phyloP scores from a whole-genome alignment of 2,797 vertebrate species.

The Hippopotamyrus pictus region DNA sequence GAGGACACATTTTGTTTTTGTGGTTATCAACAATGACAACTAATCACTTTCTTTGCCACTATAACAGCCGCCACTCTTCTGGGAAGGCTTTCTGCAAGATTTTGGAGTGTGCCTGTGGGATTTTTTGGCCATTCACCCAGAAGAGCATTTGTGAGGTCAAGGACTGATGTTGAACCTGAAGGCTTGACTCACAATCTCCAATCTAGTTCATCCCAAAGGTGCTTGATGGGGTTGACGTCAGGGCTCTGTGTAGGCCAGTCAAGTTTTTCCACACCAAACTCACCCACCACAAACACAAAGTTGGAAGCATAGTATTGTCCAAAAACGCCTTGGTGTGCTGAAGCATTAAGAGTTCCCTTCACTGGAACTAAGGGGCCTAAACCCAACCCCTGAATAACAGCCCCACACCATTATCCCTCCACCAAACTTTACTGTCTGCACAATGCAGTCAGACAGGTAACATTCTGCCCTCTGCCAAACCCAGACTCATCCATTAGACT shows the following conservation, averaged over 20 bases:
- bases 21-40: neutral
- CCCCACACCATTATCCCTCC: neutral
- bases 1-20: neutral
- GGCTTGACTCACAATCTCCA: neutral
- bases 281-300: neutral
- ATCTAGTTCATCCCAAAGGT: neutral
- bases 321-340: neutral
- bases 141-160: neutral
- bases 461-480: neutral
- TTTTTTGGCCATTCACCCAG: neutral
- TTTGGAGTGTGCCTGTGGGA: neutral
- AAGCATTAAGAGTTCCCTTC: neutral
- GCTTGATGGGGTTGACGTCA: neutral
- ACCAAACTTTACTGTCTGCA: neutral
- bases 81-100: neutral
- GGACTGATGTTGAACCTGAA: neutral
- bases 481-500: neutral
- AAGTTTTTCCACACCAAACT: neutral
- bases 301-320: neutral
- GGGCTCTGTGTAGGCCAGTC: neutral
- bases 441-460: neutral
- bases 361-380: neutral
- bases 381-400: neutral
- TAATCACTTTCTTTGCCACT: neutral
- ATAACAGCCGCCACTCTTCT: neutral